Conservation (phyloP, 2,797 vertebrate species). For the Anguilla obscura region DNA sequence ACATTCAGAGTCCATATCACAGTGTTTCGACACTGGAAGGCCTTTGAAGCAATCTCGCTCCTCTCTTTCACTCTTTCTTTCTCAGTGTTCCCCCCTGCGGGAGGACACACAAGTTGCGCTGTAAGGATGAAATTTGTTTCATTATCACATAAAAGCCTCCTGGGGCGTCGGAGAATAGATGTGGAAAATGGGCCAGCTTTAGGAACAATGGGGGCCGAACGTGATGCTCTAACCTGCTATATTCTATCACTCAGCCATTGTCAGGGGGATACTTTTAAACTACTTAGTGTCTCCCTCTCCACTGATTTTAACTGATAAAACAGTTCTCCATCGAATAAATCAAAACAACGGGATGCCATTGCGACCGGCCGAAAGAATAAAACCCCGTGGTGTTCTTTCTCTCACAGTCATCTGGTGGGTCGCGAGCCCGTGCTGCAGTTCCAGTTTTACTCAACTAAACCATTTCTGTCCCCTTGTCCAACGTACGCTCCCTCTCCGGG, state of each 20-base stretch:
- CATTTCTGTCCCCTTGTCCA: slow-evolving; percentile 37
- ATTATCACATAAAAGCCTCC: slow-evolving; percentile 91
- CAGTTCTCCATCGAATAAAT: slow-evolving; percentile 68
- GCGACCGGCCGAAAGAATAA: slow-evolving; percentile 34
- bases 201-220: slow-evolving; percentile 74
- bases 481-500: slow-evolving; percentile 58
- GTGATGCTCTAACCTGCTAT: slow-evolving; percentile 82
- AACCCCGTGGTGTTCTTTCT: not conserved
- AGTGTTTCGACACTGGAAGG: slow-evolving; percentile 61
- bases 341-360: slow-evolving; percentile 52
- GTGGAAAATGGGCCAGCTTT: slow-evolving; percentile 69
- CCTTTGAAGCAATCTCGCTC: slow-evolving; percentile 51
- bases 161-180: slow-evolving; percentile 75
- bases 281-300: slow-evolving; percentile 76
- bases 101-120: slow-evolving; percentile 82
- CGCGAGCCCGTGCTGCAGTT: not conserved
- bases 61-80: slow-evolving; percentile 29
- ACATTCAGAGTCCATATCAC: slow-evolving; percentile 62
- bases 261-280: slow-evolving; percentile 77
- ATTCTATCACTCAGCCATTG: slow-evolving; percentile 77
- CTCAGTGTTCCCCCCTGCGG: slow-evolving; percentile 49
- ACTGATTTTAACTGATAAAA: slow-evolving; percentile 75
- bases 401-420: not conserved
- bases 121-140: slow-evolving; percentile 82
- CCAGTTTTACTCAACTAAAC: slow-evolving; percentile 57